Evolutionary conservation across 2,113 vertebrate genomes (phyloP), one percentile per base, ranked within the genome.

Genomic region (Urocolius indicus): DNA sequence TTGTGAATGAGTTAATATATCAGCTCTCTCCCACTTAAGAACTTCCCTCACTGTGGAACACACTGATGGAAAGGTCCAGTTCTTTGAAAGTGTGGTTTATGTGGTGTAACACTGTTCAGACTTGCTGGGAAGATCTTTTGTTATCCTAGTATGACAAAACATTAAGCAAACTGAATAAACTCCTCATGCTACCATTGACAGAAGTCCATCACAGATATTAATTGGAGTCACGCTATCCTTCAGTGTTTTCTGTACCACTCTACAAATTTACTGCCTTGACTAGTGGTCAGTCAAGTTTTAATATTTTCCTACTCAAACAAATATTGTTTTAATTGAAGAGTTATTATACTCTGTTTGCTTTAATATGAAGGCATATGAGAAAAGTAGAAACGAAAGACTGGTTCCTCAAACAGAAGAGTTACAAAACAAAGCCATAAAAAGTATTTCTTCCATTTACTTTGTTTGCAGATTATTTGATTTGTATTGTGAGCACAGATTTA

Each of bases 401-500:
- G 43, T n/a, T 91, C 20, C 69, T 90, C 52, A 71, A 81, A 63
- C 29, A 90, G 68, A 69, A 57, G 49, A 78, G 49, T 80, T 95
- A 86, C 67, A 81, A 95, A 95, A 93, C 57, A 95, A 93, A 94
- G 86, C 76, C 81, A 90, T 89, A 89, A 84, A 93, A 90, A 92
- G n/a, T 30, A n/a, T 45, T 45, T 93, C 65, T 90, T 90, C 67
- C 68, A 59, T 75, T 90, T 94, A 68, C 76, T 95, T 96, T 91
- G 68, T 90, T 94, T 94, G 83, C 84, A 43, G 79, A 93, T 96
- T 85, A 95, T 95, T 76, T 96, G 83, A 96, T 96, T 94, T 86
- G 63, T 95, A 95, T 91, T 95, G 88, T 9, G 16, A 86, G 90
- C 79, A 92, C 88, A 95, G 93, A 95, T 90, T 93, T 95, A 94